phyloP scores from a whole-genome alignment of 2,797 vertebrate species.

The Rhadinocentrus ornatus region DNA sequence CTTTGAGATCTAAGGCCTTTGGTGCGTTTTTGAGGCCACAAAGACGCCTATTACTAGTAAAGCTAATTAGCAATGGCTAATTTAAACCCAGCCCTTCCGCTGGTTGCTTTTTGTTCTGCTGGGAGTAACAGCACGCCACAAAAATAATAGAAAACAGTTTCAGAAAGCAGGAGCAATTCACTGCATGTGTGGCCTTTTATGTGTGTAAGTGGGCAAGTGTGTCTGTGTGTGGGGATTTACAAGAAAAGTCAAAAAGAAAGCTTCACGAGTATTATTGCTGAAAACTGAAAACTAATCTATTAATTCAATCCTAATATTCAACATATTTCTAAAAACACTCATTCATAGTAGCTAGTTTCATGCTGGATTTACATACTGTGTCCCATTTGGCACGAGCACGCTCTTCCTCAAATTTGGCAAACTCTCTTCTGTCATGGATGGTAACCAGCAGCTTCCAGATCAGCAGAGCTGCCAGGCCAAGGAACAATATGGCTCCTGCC shows the following conservation, averaged over 20 bases:
- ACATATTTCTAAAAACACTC: neutral
- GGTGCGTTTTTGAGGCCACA: slow-evolving; percentile 52
- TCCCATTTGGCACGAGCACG: slow-evolving; percentile 95
- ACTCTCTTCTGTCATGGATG: slow-evolving; percentile 95
- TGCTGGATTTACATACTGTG: slow-evolving; percentile 84
- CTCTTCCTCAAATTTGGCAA: slow-evolving; percentile 96
- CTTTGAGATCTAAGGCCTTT: slow-evolving; percentile 52
- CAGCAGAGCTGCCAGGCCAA: slow-evolving; percentile 90
- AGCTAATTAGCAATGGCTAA: slow-evolving; percentile 76
- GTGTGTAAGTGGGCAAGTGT: neutral
- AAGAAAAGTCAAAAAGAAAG: neutral
- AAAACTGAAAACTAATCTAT: neutral
- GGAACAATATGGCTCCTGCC: slow-evolving; percentile 92
- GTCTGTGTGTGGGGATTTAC: neutral
- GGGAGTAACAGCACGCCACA: slow-evolving; percentile 74
- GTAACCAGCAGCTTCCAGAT: slow-evolving; percentile 98
- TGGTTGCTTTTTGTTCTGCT: slow-evolving; percentile 76
- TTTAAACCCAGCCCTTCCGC: slow-evolving; percentile 78
- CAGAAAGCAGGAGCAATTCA: slow-evolving; percentile 29
- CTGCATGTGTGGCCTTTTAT: slow-evolving; percentile 63
- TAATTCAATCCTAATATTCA: neutral
- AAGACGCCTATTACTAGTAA: slow-evolving; percentile 69
- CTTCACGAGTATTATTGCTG: neutral
- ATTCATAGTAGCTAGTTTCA: neutral
- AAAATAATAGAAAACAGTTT: slow-evolving; percentile 72